Evolutionary conservation across 2,888 invertebrate genomes (phyloP), one percentile per base, ranked within the genome.

Genomic region (Oligia fasciuncula): DNA sequence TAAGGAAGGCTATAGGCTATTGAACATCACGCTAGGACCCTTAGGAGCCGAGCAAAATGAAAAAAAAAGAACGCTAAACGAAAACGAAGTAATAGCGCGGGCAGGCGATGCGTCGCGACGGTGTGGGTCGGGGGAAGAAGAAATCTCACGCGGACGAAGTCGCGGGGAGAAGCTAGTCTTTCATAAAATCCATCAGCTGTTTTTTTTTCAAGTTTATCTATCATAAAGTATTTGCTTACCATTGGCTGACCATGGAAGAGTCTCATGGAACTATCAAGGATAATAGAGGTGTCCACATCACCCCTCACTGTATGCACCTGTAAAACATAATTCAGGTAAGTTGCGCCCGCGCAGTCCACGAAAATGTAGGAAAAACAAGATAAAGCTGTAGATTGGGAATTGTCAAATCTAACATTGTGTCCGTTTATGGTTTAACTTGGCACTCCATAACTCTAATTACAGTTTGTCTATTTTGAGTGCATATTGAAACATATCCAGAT

Each of bases 201-300:
- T 69, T 49, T 68, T 49, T 68, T 46, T 49, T 68, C n/a, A 19
- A 49, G 13, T 6, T 69, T 19, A 5, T 29, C 29, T 35, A 8
- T 51, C 9, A 35, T 51, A 51, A 13, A 40, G 1, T 62, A 29
- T 62, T 40, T 40, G 17, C 94, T 94, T 89, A 96, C 96, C 94
- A 96, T 87, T 65, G 90, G 76, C 67, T 94, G 96, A 43, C 93
- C 93, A 91, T 94, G 96, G 83, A 94, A 96, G 4, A 96, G 89
- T 79, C 96, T 93, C 90, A 96, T 92, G 2, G 95, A 93, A 46
- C 92, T 89, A 77, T 96, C 96, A 14, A 96, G 89, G 69, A 96
- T 95, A 0, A 95, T 96, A 23, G 96, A 94, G 0, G 94, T 77
- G 67, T 96, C 96, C 8, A 96, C 94, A 81, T 96, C 96, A 72